phyloP scores from a whole-genome alignment of 1,140 invertebrate species.

The Dreissena rostriformis region DNA sequence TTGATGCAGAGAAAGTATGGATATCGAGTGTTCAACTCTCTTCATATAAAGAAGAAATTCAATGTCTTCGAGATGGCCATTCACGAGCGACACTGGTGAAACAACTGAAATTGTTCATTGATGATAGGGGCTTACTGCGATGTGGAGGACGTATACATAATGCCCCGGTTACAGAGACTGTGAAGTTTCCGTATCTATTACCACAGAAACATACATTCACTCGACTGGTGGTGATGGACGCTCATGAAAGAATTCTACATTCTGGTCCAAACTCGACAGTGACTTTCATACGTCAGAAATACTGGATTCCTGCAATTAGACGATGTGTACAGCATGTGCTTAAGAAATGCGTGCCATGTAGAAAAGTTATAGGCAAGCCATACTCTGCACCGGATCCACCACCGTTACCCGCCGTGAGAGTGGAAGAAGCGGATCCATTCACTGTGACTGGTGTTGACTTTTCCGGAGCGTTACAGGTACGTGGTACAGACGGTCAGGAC shows the following conservation, averaged over 20 bases:
- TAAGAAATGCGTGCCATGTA: not conserved
- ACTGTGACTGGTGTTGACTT: constrained; percentile 19
- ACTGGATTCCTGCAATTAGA: constrained; percentile 20
- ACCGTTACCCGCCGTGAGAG: not conserved
- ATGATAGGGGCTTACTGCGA: not conserved
- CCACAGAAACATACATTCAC: constrained; percentile 15
- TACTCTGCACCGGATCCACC: constrained; percentile 6
- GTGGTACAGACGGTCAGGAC: not conserved
- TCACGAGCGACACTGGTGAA: not conserved
- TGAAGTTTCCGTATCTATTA: constrained; percentile 14
- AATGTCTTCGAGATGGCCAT: not conserved
- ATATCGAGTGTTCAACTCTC: not conserved
- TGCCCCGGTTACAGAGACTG: not conserved
- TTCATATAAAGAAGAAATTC: not conserved
- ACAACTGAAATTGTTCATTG: constrained; percentile 4
- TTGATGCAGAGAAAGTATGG: constrained; percentile 1
- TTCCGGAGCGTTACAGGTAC: constrained; percentile 1
- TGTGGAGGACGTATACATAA: constrained; percentile 16
- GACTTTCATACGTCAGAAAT: constrained; percentile 9
- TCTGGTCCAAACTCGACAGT: not conserved
- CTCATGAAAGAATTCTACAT: constrained; percentile 1
- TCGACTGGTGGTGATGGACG: not conserved
- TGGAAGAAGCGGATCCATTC: not conserved
- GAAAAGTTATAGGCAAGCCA: not conserved
- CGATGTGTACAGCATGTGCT: constrained; percentile 2